Conservation (phyloP, 2,888 invertebrate genomes). For the Meghimatium bilineatum region DNA sequence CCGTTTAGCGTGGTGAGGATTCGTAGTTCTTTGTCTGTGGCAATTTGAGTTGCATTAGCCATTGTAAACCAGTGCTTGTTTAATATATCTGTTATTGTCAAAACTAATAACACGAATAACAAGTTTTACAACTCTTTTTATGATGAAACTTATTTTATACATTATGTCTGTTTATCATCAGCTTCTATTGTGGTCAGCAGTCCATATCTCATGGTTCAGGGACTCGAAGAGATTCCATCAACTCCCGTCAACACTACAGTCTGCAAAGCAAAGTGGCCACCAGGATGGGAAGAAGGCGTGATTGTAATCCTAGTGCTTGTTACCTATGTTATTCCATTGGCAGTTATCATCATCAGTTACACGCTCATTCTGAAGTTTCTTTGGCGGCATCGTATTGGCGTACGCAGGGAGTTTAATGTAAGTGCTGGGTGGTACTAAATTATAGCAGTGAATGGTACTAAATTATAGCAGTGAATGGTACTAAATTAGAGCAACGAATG, state of each 20-base stretch:
- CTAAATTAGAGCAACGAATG: neutral
- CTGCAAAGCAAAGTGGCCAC: conserved; percentile 57
- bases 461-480: neutral
- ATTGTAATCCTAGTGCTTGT: conserved; percentile 62
- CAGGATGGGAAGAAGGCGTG: conserved; percentile 56
- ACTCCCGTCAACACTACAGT: conserved; percentile 27
- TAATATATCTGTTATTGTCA: no score
- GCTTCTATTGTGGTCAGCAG: conserved; percentile 47
- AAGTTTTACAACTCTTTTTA: no score
- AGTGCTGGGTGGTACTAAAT: neutral
- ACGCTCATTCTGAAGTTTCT: conserved; percentile 65
- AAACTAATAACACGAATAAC: no score
- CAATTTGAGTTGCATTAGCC: no score
- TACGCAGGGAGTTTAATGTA: conserved; percentile 35
- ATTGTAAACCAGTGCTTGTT: no score
- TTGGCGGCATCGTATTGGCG: conserved; percentile 57
- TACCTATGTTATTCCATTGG: conserved; percentile 67
- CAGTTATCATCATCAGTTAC: conserved; percentile 70
- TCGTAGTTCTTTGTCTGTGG: no score
- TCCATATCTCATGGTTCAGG: conserved; percentile 47
- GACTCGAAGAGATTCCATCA: conserved; percentile 13
- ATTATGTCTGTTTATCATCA: no score
- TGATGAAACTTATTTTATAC: no score
- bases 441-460: neutral
- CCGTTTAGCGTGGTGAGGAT: no score